Evolutionary conservation across 1,140 invertebrate genomes (phyloP).

Genomic region (Philaenus spumarius): DNA sequence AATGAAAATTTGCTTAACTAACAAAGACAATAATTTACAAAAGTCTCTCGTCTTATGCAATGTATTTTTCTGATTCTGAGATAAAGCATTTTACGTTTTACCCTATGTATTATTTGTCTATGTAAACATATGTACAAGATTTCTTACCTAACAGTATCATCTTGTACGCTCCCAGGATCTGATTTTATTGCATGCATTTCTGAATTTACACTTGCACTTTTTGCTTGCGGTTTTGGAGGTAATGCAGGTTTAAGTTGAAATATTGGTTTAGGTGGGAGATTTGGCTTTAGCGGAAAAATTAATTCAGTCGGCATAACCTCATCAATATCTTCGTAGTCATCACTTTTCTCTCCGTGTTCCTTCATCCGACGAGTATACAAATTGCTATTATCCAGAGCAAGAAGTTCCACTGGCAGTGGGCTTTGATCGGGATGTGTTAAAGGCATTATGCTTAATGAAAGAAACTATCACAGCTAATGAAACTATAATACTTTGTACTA

Average conservation of each 20-base stretch:
- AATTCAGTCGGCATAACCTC: background rate
- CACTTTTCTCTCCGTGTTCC: background rate
- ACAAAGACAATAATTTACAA: no score
- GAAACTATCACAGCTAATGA: no score
- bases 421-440: constrained; percentile 7
- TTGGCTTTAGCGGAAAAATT: no score
- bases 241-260: background rate
- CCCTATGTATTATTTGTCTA: no score
- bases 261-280: background rate
- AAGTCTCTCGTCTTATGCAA: no score
- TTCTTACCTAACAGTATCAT: background rate
- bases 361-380: constrained; percentile 19
- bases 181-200: background rate
- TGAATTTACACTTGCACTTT: background rate
- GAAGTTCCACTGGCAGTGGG: constrained; percentile 19
- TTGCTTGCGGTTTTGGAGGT: background rate
- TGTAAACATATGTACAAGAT: background rate
- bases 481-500: no score
- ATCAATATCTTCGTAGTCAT: constrained; percentile 19
- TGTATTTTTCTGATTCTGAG: no score
- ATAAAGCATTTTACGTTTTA: no score
- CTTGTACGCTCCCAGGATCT: background rate
- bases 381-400: constrained; percentile 16
- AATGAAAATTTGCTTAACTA: no score
- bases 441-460: no score